Evolutionary conservation across 2,888 invertebrate genomes (phyloP).

Genomic region (Pharmacophagus antenor): DNA sequence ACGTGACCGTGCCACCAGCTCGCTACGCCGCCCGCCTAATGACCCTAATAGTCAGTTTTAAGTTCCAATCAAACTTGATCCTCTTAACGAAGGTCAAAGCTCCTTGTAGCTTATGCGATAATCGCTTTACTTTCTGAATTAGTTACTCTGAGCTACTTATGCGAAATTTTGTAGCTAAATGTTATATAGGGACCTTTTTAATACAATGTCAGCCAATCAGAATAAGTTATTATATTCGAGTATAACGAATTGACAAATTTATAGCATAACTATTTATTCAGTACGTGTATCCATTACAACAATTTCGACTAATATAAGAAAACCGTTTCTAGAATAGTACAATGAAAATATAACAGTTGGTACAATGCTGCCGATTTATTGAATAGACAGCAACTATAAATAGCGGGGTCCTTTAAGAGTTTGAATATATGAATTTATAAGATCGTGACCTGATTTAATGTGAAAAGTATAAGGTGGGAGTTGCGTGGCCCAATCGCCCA

Average conservation of each 20-base stretch:
- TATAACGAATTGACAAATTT: too few relatives aligned
- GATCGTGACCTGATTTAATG: constrained; percentile 71
- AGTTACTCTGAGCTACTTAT: constrained; percentile 10
- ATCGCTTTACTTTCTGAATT: constrained; percentile 9
- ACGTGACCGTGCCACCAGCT: constrained; percentile 37
- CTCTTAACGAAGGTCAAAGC: constrained; percentile 33
- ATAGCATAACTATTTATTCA: too few relatives aligned
- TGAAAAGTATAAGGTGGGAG: constrained; percentile 63
- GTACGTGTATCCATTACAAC: too few relatives aligned
- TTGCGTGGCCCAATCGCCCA: constrained; percentile 54
- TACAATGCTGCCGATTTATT: constrained; percentile 18
- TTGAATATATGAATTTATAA: constrained; percentile 34
- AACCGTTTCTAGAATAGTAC: too few relatives aligned
- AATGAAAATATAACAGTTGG: constrained; percentile 11
- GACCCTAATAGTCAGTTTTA: constrained; percentile 36
- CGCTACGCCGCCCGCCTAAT: constrained; percentile 40
- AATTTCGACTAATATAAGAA: too few relatives aligned
- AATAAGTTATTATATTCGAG: too few relatives aligned
- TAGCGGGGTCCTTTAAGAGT: constrained; percentile 11
- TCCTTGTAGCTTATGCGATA: constrained; percentile 12
- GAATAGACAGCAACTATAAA: constrained; percentile 10
- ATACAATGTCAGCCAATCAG: too few relatives aligned
- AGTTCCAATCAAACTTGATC: constrained; percentile 39
- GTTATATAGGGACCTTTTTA: too few relatives aligned
- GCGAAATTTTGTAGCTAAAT: background rate